These are phyloP conservation scores for Lycia hirtaria DNA, from an alignment of 2,888 invertebrate genomes.

Conservation along the genomic window DNA sequence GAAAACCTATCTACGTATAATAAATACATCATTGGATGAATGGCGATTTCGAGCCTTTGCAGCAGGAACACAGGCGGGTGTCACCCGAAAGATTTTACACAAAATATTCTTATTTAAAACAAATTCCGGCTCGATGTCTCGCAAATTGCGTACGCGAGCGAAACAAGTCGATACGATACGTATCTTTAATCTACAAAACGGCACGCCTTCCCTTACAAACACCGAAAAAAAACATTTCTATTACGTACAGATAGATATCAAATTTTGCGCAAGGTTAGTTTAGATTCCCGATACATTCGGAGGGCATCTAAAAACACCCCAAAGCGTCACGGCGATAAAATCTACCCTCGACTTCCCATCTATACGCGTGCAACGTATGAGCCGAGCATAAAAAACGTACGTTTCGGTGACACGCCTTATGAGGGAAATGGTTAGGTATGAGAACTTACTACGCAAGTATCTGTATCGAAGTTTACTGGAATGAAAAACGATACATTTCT, in stretches of 20 bases:
- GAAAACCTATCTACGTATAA: too few relatives aligned
- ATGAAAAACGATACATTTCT: constrained; percentile 27
- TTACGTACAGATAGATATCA: constrained; percentile 52
- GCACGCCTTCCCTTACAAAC: constrained; percentile 30
- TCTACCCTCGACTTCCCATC: constrained; percentile 48
- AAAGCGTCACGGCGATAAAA: constrained; percentile 53
- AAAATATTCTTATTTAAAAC: constrained; percentile 8
- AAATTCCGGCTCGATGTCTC: constrained; percentile 11
- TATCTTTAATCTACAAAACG: constrained; percentile 41
- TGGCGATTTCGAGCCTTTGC: too few relatives aligned
- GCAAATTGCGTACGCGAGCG: constrained; percentile 30
- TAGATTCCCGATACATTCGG: constrained; percentile 56
- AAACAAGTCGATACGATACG: constrained; percentile 39
- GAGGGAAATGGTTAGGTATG: constrained; percentile 36
- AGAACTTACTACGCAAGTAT: constrained; percentile 40
- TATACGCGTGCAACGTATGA: constrained; percentile 48
- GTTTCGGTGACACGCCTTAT: constrained; percentile 54
- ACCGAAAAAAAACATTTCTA: constrained; percentile 47
- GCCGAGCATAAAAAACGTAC: constrained; percentile 47
- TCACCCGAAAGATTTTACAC: constrained; percentile 4
- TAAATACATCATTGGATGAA: too few relatives aligned
- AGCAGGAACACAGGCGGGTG: too few relatives aligned
- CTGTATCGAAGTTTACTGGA: constrained; percentile 24
- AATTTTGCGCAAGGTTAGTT: constrained; percentile 54
- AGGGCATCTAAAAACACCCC: constrained; percentile 44